phyloP scores from a whole-genome alignment of 1,140 invertebrate genomes.

The Bombyx mandarina region DNA sequence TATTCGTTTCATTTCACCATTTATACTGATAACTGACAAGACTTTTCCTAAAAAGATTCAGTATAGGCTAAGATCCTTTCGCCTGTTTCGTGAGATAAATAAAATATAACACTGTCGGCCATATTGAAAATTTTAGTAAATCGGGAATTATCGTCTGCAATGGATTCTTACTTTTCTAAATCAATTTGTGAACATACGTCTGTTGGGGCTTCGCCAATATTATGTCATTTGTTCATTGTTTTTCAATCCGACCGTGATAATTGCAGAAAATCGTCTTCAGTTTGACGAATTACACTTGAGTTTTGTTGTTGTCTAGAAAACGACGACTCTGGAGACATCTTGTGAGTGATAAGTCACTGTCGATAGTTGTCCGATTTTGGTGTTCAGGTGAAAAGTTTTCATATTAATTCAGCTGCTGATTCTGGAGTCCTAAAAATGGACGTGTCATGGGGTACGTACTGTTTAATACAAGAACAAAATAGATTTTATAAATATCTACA shows the following conservation, averaged over 20 bases:
- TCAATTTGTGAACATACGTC: slow-evolving; percentile 60
- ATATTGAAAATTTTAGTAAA: slow-evolving; percentile 64
- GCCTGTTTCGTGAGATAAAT: too few relatives aligned
- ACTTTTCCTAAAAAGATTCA: too few relatives aligned
- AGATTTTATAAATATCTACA: slow-evolving; percentile 14
- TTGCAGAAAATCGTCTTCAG: slow-evolving; percentile 62
- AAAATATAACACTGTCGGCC: slow-evolving; percentile 22
- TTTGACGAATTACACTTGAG: slow-evolving; percentile 65
- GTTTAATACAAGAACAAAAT: slow-evolving; percentile 17
- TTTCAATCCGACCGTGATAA: slow-evolving; percentile 56
- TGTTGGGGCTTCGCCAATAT: slow-evolving; percentile 62
- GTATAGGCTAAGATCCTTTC: too few relatives aligned
- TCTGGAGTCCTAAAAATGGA: slow-evolving; percentile 56
- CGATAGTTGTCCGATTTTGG: slow-evolving; percentile 42
- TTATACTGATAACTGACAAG: too few relatives aligned
- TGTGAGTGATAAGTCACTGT: slow-evolving; percentile 56
- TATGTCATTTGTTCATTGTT: slow-evolving; percentile 61
- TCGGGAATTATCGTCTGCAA: slow-evolving; percentile 68
- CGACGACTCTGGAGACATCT: slow-evolving; percentile 68
- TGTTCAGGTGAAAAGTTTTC: slow-evolving; percentile 60
- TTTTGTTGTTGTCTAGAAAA: slow-evolving; percentile 47
- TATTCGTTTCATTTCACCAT: too few relatives aligned
- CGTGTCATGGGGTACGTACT: slow-evolving; percentile 65
- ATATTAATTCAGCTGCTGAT: slow-evolving; percentile 53
- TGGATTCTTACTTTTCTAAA: slow-evolving; percentile 70